Percentiles rank a stretch among this genome's conserved stretches.
phyloP scores from a whole-genome alignment of 2,888 invertebrate species.

The Vanessa cardui region DNA sequence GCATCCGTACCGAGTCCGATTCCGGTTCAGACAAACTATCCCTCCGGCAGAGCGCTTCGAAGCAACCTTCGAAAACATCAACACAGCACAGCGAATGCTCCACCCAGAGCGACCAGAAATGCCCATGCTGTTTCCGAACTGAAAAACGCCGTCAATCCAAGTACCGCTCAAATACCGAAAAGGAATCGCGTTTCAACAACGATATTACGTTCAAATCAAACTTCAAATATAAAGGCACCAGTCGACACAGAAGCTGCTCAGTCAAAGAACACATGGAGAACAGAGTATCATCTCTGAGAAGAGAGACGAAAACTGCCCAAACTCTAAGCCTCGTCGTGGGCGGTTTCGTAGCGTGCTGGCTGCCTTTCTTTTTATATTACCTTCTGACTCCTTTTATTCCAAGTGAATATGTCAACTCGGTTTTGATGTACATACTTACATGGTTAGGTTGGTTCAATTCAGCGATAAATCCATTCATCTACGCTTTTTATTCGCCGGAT shows the following conservation, averaged over 20 bases:
- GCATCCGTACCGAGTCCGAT: constrained; percentile 76
- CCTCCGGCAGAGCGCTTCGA: constrained; percentile 67
- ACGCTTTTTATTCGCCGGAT: constrained; percentile 94
- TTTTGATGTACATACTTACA: constrained; percentile 89
- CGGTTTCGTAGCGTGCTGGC: constrained; percentile 94
- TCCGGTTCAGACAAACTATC: constrained; percentile 75
- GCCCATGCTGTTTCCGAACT: constrained; percentile 70
- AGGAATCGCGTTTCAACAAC: constrained; percentile 65
- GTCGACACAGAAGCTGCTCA: constrained; percentile 76
- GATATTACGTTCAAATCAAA: constrained; percentile 76
- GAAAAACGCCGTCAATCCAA: constrained; percentile 64
- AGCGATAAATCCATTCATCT: constrained; percentile 95
- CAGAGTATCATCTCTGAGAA: constrained; percentile 86
- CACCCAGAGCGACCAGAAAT: constrained; percentile 66
- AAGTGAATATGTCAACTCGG: constrained; percentile 81
- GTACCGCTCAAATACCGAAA: constrained; percentile 57
- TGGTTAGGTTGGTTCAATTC: constrained; percentile 96
- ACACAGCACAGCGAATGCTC: constrained; percentile 67
- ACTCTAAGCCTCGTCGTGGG: constrained; percentile 94
- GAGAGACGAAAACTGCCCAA: constrained; percentile 94
- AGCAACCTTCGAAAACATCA: constrained; percentile 64
- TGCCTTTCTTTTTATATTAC: constrained; percentile 93
- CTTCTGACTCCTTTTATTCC: constrained; percentile 90
- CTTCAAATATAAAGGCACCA: constrained; percentile 70
- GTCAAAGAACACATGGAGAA: constrained; percentile 81